Base-by-base conservation (phyloP, 2,113 vertebrate species). In the Amphilophus citrinellus region DNA sequence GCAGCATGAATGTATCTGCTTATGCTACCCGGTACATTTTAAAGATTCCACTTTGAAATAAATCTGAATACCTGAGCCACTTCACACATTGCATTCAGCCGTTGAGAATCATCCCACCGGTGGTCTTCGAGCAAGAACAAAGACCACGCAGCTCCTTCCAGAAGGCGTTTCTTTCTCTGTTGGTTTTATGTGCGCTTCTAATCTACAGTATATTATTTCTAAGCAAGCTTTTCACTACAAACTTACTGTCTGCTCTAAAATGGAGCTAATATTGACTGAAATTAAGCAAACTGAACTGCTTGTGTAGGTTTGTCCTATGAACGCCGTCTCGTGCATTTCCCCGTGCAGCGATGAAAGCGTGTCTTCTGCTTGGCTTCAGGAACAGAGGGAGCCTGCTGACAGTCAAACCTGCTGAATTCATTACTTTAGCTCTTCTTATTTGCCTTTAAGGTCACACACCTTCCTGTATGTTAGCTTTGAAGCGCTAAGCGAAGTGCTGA, bases 61-160 rank as follows among this genome's bases (percentile, higher is more conserved):
- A 76, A 82, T 73, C 68, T 1, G 44, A 53, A 20, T 53, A 79
- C 61, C 61, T 3, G 5, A 58, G 53, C 60, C 4, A 11, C 37
- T 80, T n/a, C 61, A 8, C 6, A 39, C 35, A 20, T 24, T 20
- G 66, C 42, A 32, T 50, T 50, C 9, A 50, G 10, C 22, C 56
- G 10, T 27, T 56, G 3, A 63, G 24, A 6, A 15, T 20, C 47
- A 44, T 65, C 44, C 5, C 10, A 71, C 17, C 77, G 20, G 22
- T 2, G 3, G 24, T 59, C 50, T 77, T 80, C 58, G 37, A n/a
- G 24, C 56, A 7, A 27, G 71, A 84, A 79, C 77, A 85, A 84
- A 88, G 76, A 53, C 18, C 76, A 60, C 47, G 22, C 44, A 53
- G 60, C 56, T n/a, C 1, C 77, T 77, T 76, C 56, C 56, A 61